Base-by-base conservation (phyloP, 2,888 invertebrate genomes). In the Synergus laeviventris region DNA sequence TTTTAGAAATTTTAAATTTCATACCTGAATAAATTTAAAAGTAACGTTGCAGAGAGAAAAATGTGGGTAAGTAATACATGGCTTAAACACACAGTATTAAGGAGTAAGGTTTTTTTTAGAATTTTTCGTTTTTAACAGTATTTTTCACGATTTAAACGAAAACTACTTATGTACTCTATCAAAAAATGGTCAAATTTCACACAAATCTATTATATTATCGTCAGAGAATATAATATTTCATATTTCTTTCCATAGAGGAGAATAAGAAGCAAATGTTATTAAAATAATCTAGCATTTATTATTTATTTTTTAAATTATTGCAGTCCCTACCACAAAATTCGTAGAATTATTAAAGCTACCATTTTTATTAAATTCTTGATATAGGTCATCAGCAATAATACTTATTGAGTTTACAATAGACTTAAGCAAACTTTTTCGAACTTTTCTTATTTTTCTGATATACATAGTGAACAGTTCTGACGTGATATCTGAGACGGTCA, bases 401-500 rank as follows among this genome's bases (percentile, higher is more conserved):
- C 2, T n/a, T 54, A 54, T 18, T 54, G 11, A n/a, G 18, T 18
- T 18, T 18, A n/a, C 54, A 54, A 9, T 18, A 54, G 18, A 2
- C 9, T 8, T 18, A 18, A 54, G 11, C 18, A n/a, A 18, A 18
- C 18, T 54, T 3, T 2, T 18, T 54, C 54, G n/a, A 54, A 3
- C 18, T 54, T 18, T 54, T 54, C 54, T 54, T 8, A 54, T 18
- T 54, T 54, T 54, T 54, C 8, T 54, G 11, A 54, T 31, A 31
- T 31, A 54, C 9, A 54, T 54, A 9, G 54, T 84, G 84, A 39
- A 75, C 73, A 54, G 77, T 79, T 24, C 78, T 77, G 2, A 80
- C 60, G 54, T 87, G 87, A 39, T 81, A 81, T 62, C 84, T 84
- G n/a, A 84, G 70, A 39, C 83, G 78, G 42, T 87, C 87, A 14